Percentiles rank a stretch among this genome's conserved stretches.
Evolutionary conservation across 2,797 vertebrate genomes (phyloP).

Genomic region (Cuculus canorus): DNA sequence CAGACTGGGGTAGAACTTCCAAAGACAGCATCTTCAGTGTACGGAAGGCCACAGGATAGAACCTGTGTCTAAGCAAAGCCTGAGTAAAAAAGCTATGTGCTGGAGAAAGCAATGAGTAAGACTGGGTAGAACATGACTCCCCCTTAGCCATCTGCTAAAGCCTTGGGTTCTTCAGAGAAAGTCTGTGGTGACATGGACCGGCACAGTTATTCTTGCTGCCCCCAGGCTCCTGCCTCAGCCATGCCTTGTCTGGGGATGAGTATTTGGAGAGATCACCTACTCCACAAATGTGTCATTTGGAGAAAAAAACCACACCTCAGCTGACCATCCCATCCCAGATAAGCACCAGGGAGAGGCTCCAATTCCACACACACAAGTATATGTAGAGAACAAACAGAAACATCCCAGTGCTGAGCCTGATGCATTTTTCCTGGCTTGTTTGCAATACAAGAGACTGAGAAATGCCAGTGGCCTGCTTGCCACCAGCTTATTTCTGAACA

Average conservation of each 20-base stretch:
- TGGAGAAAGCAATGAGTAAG: not conserved
- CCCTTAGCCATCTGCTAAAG: not conserved
- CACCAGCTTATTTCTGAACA: not conserved
- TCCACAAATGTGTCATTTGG: not conserved
- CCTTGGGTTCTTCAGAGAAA: not conserved
- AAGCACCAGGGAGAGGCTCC: not conserved
- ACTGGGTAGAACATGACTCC: not conserved
- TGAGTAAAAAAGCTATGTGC: not conserved
- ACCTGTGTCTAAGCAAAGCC: not conserved
- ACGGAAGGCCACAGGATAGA: not conserved
- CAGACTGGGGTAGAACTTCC: not conserved
- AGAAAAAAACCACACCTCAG: not conserved
- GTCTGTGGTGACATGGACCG: not conserved
- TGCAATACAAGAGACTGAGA: not conserved
- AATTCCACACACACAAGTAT: not conserved
- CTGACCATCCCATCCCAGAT: not conserved
- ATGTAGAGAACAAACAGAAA: not conserved
- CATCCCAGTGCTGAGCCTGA: not conserved
- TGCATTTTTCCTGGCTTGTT: not conserved
- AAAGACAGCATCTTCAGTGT: not conserved
- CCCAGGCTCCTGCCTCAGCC: not conserved
- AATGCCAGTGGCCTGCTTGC: not conserved
- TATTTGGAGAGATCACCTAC: not conserved
- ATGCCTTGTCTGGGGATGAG: not conserved
- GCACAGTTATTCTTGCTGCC: not conserved